Conservation (phyloP, 2,888 invertebrate genomes). For the Andrena haemorrhoa region DNA sequence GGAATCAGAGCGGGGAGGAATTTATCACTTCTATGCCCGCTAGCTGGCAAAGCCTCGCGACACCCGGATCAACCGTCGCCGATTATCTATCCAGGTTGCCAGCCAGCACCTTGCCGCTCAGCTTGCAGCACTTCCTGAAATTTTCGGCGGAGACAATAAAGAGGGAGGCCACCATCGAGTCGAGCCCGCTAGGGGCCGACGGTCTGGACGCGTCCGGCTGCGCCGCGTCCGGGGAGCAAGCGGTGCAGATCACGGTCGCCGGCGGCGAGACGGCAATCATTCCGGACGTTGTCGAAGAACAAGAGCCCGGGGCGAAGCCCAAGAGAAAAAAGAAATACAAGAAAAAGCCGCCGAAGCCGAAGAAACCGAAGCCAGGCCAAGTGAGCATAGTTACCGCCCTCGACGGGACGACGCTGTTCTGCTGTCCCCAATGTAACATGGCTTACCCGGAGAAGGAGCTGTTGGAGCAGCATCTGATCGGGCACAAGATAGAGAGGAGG, state of each 20-base stretch:
- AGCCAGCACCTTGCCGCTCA: slow-evolving; percentile 86
- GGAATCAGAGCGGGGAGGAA: slow-evolving; percentile 81
- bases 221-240: slow-evolving; percentile 83
- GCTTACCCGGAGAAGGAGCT: slow-evolving; percentile 92
- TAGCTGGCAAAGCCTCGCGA: slow-evolving; percentile 86
- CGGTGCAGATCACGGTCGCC: slow-evolving; percentile 86
- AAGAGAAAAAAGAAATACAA: slow-evolving; percentile 93
- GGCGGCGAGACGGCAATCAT: slow-evolving; percentile 85
- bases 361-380: slow-evolving; percentile 92
- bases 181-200: slow-evolving; percentile 84
- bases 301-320: slow-evolving; percentile 83
- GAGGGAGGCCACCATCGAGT: slow-evolving; percentile 85
- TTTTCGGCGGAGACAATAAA: slow-evolving; percentile 88
- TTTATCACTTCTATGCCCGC: slow-evolving; percentile 85
- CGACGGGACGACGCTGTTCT: slow-evolving; percentile 91
- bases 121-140: slow-evolving; percentile 88
- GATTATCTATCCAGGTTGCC: slow-evolving; percentile 86
- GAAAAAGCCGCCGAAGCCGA: slow-evolving; percentile 92
- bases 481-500: slow-evolving; percentile 92
- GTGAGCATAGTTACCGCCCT: slow-evolving; percentile 91
- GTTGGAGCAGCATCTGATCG: slow-evolving; percentile 91
- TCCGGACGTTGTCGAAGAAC: slow-evolving; percentile 83
- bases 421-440: slow-evolving; percentile 93
- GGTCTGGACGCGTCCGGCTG: slow-evolving; percentile 82
- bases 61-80: slow-evolving; percentile 85